These are phyloP conservation scores for Platycheirus albimanus DNA, from an alignment of 2,888 invertebrate genomes.

Conservation along the genomic window DNA sequence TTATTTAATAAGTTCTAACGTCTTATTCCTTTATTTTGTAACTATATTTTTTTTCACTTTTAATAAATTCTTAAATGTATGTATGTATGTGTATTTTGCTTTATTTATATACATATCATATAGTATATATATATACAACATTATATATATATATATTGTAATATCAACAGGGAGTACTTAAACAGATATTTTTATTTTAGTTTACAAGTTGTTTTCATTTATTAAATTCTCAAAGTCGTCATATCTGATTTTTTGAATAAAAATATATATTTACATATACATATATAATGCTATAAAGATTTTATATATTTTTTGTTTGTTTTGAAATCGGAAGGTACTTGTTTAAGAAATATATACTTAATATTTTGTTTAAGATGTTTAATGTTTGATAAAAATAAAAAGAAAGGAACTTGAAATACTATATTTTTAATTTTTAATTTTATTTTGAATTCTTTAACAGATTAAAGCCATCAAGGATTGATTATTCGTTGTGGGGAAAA, in stretches of 20 bases:
- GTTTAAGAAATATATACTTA: constrained; percentile 49
- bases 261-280: constrained; percentile 41
- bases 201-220: constrained; percentile 42
- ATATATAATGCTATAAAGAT: background rate
- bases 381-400: constrained; percentile 33
- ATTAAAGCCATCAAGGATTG: background rate
- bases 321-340: constrained; percentile 71
- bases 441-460: too few relatives aligned
- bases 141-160: constrained; percentile 36
- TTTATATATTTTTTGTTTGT: constrained; percentile 23
- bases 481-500: background rate
- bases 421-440: constrained; percentile 18
- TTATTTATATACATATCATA: constrained; percentile 32
- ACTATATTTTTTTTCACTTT: constrained; percentile 40
- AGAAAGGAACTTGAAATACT: constrained; percentile 60
- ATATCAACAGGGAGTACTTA: constrained; percentile 59
- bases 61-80: constrained; percentile 46
- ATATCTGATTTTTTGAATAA: constrained; percentile 22
- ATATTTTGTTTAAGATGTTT: constrained; percentile 15
- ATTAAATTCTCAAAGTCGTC: constrained; percentile 39
- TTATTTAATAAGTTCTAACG: constrained; percentile 53
- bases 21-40: constrained; percentile 38
- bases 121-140: constrained; percentile 1
- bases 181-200: constrained; percentile 37
- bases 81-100: too few relatives aligned